Conservation (phyloP, 1,140 invertebrate species). For the Triops longicaudatus region DNA sequence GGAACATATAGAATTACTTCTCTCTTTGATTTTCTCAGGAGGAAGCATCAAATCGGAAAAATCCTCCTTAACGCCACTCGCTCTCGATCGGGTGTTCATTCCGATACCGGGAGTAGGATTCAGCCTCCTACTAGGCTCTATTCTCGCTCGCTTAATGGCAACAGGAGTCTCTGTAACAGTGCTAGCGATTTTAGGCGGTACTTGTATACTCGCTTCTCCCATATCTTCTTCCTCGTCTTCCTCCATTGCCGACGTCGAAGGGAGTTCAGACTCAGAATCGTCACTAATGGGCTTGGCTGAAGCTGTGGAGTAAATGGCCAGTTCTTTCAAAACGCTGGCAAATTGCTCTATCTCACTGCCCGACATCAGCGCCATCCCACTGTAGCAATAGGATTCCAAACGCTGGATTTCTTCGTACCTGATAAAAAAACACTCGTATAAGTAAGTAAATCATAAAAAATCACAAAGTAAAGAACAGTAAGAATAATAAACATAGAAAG, state of each 20-base stretch:
- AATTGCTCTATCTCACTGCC: not conserved
- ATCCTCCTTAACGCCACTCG: not conserved
- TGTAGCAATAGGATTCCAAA: slow-evolving; percentile 6
- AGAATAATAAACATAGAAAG: too few species aligned
- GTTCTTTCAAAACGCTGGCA: not conserved
- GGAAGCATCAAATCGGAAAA: slow-evolving; percentile 3
- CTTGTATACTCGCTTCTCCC: not conserved
- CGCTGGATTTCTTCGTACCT: slow-evolving; percentile 1
- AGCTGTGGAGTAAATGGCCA: slow-evolving; percentile 2
- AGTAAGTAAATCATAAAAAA: too few species aligned
- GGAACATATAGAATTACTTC: too few species aligned
- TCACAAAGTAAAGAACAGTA: too few species aligned
- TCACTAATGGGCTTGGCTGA: not conserved
- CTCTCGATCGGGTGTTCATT: not conserved
- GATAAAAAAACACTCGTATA: too few species aligned
- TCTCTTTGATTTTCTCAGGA: slow-evolving; percentile 1
- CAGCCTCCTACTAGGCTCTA: not conserved
- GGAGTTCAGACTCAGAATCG: not conserved
- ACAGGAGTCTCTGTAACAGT: not conserved
- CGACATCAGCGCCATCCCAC: not conserved
- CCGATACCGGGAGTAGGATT: not conserved
- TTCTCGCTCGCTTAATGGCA: not conserved
- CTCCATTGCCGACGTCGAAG: not conserved
- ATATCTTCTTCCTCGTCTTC: not conserved
- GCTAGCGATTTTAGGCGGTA: not conserved